Percentiles rank a stretch among this genome's conserved stretches.
Conservation (phyloP, 1,140 invertebrate species). For the Hormaphis cornu region DNA sequence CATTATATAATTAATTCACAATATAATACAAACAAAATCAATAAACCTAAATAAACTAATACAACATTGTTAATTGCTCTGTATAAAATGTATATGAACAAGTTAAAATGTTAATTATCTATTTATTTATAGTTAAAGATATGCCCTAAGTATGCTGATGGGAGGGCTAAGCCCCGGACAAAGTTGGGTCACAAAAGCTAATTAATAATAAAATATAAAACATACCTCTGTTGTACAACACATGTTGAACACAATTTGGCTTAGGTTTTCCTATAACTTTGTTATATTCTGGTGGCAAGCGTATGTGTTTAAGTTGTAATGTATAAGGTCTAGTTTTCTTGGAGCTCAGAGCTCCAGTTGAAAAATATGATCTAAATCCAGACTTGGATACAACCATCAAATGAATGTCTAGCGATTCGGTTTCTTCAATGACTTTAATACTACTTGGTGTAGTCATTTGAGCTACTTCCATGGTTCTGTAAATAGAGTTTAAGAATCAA, state of each 20-base stretch:
- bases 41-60: too few relatives aligned
- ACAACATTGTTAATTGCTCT: too few relatives aligned
- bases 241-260: slow-evolving; percentile 76
- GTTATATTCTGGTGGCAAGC: slow-evolving; percentile 86
- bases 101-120: too few relatives aligned
- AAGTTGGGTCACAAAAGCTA: too few relatives aligned
- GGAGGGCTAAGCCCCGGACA: too few relatives aligned
- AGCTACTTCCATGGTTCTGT: slow-evolving; percentile 69
- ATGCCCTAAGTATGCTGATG: too few relatives aligned
- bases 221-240: slow-evolving; percentile 68
- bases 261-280: slow-evolving; percentile 71
- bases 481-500: too few relatives aligned
- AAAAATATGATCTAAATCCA: slow-evolving; percentile 84
- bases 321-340: slow-evolving; percentile 51
- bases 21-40: too few relatives aligned
- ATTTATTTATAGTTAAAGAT: too few relatives aligned
- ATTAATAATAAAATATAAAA: background rate
- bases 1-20: too few relatives aligned
- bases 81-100: too few relatives aligned
- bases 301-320: slow-evolving; percentile 73
- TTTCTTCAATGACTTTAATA: slow-evolving; percentile 69
- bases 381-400: slow-evolving; percentile 85
- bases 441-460: slow-evolving; percentile 23
- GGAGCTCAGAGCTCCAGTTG: slow-evolving; percentile 47
- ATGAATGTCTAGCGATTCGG: slow-evolving; percentile 76